phyloP scores from a whole-genome alignment of 2,797 vertebrate species.

The Spinus olivaceus region DNA sequence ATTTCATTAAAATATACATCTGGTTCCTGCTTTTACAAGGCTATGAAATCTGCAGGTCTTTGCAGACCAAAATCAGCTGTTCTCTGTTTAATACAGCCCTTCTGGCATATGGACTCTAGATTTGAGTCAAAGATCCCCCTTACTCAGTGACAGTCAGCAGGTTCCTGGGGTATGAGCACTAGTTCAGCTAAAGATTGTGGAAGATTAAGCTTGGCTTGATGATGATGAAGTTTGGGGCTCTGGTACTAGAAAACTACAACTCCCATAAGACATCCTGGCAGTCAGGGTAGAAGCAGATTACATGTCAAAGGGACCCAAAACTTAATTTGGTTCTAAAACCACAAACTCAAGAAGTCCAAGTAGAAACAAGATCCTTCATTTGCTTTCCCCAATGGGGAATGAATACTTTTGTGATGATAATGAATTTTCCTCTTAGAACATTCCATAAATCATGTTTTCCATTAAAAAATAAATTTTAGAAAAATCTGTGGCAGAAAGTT shows the following conservation, averaged over 20 bases:
- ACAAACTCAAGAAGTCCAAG: not conserved
- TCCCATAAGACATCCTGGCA: not conserved
- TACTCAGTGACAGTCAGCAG: not conserved
- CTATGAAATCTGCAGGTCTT: slow-evolving; percentile 1
- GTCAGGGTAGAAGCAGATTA: not conserved
- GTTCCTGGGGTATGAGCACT: not conserved
- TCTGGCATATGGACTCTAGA: not conserved
- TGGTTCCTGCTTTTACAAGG: slow-evolving; percentile 47
- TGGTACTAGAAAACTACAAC: not conserved
- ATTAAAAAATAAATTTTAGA: not conserved
- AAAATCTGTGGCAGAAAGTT: not conserved
- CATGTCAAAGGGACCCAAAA: not conserved
- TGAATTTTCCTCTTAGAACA: not conserved
- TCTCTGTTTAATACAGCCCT: not conserved
- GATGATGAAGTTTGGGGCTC: not conserved
- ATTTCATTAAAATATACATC: slow-evolving; percentile 54
- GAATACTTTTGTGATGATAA: not conserved
- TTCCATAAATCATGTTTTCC: not conserved
- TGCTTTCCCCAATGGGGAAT: not conserved
- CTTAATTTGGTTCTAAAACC: not conserved
- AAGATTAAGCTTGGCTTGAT: not conserved
- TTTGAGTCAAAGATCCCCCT: not conserved
- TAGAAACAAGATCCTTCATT: not conserved
- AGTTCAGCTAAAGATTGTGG: not conserved
- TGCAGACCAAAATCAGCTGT: slow-evolving; percentile 25